Evolutionary conservation across 2,797 vertebrate species (phyloP).

Genomic region (Pipistrellus pygmaeus): DNA sequence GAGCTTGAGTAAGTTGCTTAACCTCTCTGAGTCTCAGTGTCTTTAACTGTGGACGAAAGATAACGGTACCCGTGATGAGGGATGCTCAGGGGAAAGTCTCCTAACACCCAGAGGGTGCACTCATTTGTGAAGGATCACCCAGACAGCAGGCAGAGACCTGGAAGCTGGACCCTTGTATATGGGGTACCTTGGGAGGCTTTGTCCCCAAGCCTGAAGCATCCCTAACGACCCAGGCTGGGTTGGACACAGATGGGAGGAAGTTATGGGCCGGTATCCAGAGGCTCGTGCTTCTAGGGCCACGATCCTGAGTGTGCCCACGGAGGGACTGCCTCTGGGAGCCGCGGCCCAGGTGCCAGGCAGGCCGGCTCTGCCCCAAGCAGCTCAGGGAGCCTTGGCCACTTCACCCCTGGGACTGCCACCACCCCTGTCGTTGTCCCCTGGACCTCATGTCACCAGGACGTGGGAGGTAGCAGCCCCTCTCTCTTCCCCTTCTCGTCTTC

Average conservation of each 20-base stretch:
- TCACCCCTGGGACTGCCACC: background rate
- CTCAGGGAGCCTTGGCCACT: background rate
- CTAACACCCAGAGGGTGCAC: background rate
- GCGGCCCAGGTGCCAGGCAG: background rate
- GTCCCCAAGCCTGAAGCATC: rapidly evolving
- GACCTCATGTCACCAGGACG: background rate
- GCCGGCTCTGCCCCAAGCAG: background rate
- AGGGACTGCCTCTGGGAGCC: background rate
- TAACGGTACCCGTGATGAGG: background rate
- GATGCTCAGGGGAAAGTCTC: background rate
- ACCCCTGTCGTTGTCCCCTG: background rate
- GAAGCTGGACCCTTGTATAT: rapidly evolving
- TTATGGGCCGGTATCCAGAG: rapidly evolving
- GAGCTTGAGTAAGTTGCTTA: background rate
- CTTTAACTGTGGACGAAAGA: background rate
- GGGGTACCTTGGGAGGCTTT: rapidly evolving
- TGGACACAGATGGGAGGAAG: background rate
- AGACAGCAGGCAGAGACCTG: background rate
- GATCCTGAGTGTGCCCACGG: background rate
- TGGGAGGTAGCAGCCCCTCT: too few species aligned
- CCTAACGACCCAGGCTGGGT: background rate
- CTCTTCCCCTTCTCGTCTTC: background rate
- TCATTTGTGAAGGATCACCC: background rate
- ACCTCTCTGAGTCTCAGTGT: background rate
- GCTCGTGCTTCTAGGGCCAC: background rate